Evolutionary conservation across 2,888 invertebrate genomes (phyloP).

Genomic region (Apamea anceps): DNA sequence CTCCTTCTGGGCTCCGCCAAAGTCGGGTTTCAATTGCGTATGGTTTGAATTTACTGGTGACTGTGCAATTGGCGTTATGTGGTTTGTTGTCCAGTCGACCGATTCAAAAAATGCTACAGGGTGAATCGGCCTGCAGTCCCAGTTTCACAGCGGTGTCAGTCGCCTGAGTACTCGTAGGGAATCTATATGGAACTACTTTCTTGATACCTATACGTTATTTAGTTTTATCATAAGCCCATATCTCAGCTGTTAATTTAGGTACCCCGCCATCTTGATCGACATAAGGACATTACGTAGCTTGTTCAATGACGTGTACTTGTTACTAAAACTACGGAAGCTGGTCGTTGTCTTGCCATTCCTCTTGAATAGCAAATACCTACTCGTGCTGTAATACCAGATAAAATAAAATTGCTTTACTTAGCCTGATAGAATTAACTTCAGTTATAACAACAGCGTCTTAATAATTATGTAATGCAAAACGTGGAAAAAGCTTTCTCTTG

Average conservation of each 20-base stretch:
- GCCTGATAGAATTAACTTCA: too few relatives aligned
- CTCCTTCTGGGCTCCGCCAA: neutral
- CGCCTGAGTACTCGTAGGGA: neutral
- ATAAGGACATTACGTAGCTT: neutral
- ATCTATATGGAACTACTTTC: neutral
- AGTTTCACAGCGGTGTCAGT: too few relatives aligned
- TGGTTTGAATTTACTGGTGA: neutral
- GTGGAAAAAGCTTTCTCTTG: neutral
- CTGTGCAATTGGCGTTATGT: neutral
- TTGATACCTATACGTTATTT: neutral
- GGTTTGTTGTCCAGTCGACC: neutral
- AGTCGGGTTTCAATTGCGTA: neutral
- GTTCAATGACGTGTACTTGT: neutral
- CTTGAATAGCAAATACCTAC: neutral
- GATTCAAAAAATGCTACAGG: neutral
- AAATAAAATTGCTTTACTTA: neutral
- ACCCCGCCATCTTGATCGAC: conserved; percentile 2
- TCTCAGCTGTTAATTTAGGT: conserved; percentile 7
- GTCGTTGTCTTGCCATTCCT: neutral
- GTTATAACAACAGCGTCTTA: too few relatives aligned
- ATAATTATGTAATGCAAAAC: neutral
- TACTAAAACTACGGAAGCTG: neutral
- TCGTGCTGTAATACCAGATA: too few relatives aligned
- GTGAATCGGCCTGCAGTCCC: neutral
- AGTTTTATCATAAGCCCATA: neutral